Conservation (phyloP, 2,888 invertebrate species). For the Trachelus stipa region DNA sequence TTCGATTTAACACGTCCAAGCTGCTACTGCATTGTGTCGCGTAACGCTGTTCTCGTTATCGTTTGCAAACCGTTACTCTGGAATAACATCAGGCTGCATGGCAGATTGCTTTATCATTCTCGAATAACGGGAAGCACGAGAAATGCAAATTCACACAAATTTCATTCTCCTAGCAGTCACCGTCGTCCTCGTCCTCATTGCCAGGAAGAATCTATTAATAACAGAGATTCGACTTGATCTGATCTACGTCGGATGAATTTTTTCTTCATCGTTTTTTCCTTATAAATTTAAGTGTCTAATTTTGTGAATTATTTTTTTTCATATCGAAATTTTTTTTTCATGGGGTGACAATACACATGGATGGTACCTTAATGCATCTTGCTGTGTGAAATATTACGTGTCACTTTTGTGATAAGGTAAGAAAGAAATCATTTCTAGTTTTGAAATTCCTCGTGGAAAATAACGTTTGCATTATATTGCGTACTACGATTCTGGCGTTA, state of each 20-base stretch:
- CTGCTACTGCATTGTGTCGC: background rate
- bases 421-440: background rate
- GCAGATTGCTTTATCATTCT: background rate
- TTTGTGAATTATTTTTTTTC: background rate
- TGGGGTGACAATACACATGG: background rate
- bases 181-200: background rate
- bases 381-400: background rate
- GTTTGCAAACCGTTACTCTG: background rate
- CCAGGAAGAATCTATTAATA: background rate
- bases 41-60: background rate
- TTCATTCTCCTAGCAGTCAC: background rate
- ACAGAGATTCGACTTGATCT: background rate
- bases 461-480: background rate
- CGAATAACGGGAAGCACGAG: background rate
- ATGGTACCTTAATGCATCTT: background rate
- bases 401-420: background rate
- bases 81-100: background rate
- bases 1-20: background rate
- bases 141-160: background rate
- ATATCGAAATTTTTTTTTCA: background rate
- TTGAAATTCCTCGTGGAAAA: background rate
- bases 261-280: background rate
- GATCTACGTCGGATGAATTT: background rate
- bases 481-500: background rate
- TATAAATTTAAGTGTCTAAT: background rate